These are phyloP conservation scores for Calephelis nemesis DNA, from an alignment of 1,140 invertebrate genomes.

Conservation along the genomic window DNA sequence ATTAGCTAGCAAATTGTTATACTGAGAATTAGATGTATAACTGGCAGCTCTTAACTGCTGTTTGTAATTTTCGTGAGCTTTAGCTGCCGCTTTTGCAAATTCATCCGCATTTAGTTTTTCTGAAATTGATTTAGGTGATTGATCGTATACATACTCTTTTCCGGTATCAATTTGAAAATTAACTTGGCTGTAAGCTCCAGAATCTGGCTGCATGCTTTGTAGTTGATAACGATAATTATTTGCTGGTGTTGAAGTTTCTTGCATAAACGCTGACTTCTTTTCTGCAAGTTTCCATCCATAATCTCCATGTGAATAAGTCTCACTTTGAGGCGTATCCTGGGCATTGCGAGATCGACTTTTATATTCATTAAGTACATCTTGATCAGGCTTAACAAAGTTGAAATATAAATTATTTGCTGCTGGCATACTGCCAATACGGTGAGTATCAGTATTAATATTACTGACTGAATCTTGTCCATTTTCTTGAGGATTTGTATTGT, in stretches of 20 bases:
- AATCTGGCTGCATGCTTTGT: conserved; percentile 40
- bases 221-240: conserved; percentile 52
- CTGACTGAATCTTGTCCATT: conserved; percentile 43
- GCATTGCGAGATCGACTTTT: conserved; percentile 45
- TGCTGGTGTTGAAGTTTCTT: conserved; percentile 44
- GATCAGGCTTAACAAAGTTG: conserved; percentile 59
- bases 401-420: conserved; percentile 61
- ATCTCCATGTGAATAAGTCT: conserved; percentile 69
- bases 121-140: conserved; percentile 51
- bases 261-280: conserved; percentile 52
- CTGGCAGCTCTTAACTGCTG: conserved; percentile 46
- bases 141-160: conserved; percentile 59
- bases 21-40: conserved; percentile 36
- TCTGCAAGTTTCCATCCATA: conserved; percentile 72
- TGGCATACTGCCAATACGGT: conserved; percentile 51
- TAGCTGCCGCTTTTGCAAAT: conserved; percentile 70
- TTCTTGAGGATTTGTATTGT: conserved; percentile 50
- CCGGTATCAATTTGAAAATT: conserved; percentile 66
- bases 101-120: conserved; percentile 61
- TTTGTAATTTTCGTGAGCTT: conserved; percentile 69
- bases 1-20: conserved; percentile 35
- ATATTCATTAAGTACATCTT: conserved; percentile 44
- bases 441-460: conserved; percentile 51
- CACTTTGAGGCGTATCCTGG: conserved; percentile 46
- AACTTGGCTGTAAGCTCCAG: conserved; percentile 58